A percentile compares a stretch with the other conserved stretches of the same genome.
Conservation (phyloP, 2,113 vertebrate genomes). For the Lipophrys pholis region DNA sequence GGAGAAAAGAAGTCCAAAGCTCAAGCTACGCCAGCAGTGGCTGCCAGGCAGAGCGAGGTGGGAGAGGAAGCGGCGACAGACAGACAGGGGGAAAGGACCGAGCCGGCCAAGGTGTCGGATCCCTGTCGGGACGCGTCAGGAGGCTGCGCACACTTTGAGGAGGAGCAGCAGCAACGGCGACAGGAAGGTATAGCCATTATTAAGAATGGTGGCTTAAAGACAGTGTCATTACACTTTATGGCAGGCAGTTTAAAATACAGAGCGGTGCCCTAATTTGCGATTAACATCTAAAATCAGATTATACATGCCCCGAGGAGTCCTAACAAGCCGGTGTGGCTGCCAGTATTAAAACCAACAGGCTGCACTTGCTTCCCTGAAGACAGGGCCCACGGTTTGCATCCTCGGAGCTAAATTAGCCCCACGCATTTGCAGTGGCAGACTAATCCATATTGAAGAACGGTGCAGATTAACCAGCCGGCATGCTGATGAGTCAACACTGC, state of each 20-base stretch:
- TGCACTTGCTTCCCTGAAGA: slow-evolving; percentile 47
- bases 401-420: slow-evolving; percentile 59
- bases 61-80: slow-evolving; percentile 27
- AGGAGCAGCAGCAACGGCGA: slow-evolving; percentile 20
- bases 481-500: slow-evolving; percentile 62
- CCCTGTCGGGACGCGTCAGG: slow-evolving; percentile 29
- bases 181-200: slow-evolving; percentile 62
- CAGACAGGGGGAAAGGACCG: slow-evolving; percentile 31
- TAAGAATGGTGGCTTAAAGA: slow-evolving; percentile 1
- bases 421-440: slow-evolving; percentile 38
- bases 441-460: slow-evolving; percentile 64
- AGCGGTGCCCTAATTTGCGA: slow-evolving; percentile 23
- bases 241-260: slow-evolving; percentile 30
- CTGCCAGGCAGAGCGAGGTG: slow-evolving; percentile 53
- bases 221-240: slow-evolving; percentile 14
- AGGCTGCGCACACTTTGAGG: slow-evolving; percentile 20
- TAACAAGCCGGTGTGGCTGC: slow-evolving; percentile 49
- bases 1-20: slow-evolving; percentile 58
- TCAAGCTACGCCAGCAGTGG: slow-evolving; percentile 39
- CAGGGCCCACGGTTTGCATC: slow-evolving; percentile 50
- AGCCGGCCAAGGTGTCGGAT: slow-evolving; percentile 45
- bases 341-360: slow-evolving; percentile 56
- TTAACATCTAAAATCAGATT: slow-evolving; percentile 63
- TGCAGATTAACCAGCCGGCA: slow-evolving; percentile 51
- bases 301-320: slow-evolving; percentile 48